Percentiles rank a stretch among this genome's conserved stretches.
Evolutionary conservation across 2,113 vertebrate species (phyloP).

Genomic region (Pachycephala philippinensis): DNA sequence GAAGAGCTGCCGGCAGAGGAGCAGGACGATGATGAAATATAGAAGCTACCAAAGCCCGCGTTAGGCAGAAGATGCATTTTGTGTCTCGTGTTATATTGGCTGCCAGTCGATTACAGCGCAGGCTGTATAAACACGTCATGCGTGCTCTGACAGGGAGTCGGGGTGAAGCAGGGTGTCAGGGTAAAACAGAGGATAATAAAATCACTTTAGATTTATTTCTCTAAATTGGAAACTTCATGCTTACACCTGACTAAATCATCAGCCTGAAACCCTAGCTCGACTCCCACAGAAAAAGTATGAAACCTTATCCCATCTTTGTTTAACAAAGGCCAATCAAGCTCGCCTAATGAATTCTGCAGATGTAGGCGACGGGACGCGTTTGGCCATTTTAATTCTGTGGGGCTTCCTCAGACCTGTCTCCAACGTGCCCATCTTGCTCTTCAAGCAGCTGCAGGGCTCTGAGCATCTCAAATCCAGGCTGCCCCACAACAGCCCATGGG

Average conservation of each 20-base stretch:
- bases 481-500: not conserved
- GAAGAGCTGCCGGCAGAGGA: not conserved
- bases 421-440: slow-evolving; percentile 40
- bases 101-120: slow-evolving; percentile 69
- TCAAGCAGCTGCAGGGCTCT: not conserved
- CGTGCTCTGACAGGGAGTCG: slow-evolving; percentile 78
- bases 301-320: slow-evolving; percentile 96
- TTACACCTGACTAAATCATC: slow-evolving; percentile 99
- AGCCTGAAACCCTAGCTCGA: slow-evolving; percentile 93
- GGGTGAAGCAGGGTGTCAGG: slow-evolving; percentile 86
- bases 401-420: slow-evolving; percentile 75
- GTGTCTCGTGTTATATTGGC: slow-evolving; percentile 73
- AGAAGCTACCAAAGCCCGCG: slow-evolving; percentile 56
- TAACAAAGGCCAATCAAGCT: slow-evolving; percentile 87
- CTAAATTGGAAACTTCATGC: slow-evolving; percentile 99
- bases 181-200: slow-evolving; percentile 96
- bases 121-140: slow-evolving; percentile 84
- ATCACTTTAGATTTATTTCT: slow-evolving; percentile 99
- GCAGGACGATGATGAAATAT: slow-evolving; percentile 63
- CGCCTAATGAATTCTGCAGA: slow-evolving; percentile 94
- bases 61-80: slow-evolving; percentile 72
- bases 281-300: slow-evolving; percentile 94
- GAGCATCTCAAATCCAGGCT: not conserved
- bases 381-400: slow-evolving; percentile 67
- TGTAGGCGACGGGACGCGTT: slow-evolving; percentile 74